These are phyloP conservation scores for Phaedon cochleariae DNA, from an alignment of 2,888 invertebrate species.

Conservation along the genomic window DNA sequence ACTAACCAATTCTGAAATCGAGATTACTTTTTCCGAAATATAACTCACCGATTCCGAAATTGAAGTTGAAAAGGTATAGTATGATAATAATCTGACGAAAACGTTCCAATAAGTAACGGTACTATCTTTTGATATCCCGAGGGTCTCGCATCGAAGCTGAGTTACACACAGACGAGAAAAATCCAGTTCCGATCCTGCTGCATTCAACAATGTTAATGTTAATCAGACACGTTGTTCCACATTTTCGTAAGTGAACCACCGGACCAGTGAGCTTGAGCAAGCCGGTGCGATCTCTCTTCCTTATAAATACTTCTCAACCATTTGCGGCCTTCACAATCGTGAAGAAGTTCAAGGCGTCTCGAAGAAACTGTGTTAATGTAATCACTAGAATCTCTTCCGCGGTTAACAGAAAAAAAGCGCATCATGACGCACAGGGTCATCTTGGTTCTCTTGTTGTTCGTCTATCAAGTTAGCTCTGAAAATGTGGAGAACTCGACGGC, in stretches of 20 bases:
- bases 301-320: slow-evolving; percentile 56
- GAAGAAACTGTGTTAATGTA: slow-evolving; percentile 32
- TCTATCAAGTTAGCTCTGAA: slow-evolving; percentile 26
- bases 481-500: slow-evolving; percentile 13
- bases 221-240: slow-evolving; percentile 55
- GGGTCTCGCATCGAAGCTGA: too few relatives aligned
- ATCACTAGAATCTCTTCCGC: slow-evolving; percentile 8
- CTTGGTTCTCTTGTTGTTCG: slow-evolving; percentile 26
- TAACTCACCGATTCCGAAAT: too few relatives aligned
- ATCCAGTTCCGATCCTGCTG: slow-evolving; percentile 6
- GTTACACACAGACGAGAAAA: not conserved
- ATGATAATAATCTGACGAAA: too few relatives aligned
- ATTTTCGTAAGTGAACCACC: slow-evolving; percentile 56
- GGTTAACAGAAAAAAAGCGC: not conserved
- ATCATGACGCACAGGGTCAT: slow-evolving; percentile 34
- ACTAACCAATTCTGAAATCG: too few relatives aligned
- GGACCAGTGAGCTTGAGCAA: slow-evolving; percentile 53
- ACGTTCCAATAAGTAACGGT: too few relatives aligned
- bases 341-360: slow-evolving; percentile 56
- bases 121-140: too few relatives aligned
- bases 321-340: slow-evolving; percentile 55
- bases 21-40: too few relatives aligned
- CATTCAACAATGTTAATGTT: not conserved
- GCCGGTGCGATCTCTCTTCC: slow-evolving; percentile 56
- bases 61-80: too few relatives aligned